Conservation (phyloP, 2,888 invertebrate genomes). For the Yponomeuta sedellus region DNA sequence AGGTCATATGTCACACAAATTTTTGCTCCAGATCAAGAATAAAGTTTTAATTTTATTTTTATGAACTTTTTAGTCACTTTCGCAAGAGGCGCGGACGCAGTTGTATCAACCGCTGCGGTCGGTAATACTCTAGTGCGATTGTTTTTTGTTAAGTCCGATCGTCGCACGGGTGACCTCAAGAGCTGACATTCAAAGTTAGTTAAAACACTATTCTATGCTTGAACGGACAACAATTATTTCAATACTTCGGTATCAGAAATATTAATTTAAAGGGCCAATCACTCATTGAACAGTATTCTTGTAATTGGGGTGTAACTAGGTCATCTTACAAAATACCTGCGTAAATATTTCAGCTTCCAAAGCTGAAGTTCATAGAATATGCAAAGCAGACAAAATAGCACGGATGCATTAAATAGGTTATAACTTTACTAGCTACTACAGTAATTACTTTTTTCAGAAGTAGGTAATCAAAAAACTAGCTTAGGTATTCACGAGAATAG, state of each 20-base stretch:
- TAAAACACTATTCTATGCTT: neutral
- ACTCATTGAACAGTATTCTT: neutral
- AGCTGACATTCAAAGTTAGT: constrained; percentile 4
- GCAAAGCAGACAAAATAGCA: neutral
- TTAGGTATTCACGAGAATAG: too few species aligned
- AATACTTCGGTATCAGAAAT: neutral
- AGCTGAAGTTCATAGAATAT: too few species aligned
- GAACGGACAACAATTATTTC: neutral
- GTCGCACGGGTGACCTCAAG: constrained; percentile 8
- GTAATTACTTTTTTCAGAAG: too few species aligned
- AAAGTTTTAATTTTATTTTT: neutral
- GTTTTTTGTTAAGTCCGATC: neutral
- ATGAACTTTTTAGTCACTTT: neutral
- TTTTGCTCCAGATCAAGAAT: neutral
- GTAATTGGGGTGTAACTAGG: neutral
- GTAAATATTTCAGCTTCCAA: too few species aligned
- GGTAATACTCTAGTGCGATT: neutral
- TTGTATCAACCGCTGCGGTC: constrained; percentile 3
- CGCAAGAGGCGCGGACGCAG: neutral
- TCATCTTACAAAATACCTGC: neutral
- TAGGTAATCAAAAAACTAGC: too few species aligned
- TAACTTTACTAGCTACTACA: too few species aligned
- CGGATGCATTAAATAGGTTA: too few species aligned
- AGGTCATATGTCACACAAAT: neutral
- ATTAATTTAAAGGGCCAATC: neutral